Base-by-base conservation (phyloP, 1,140 invertebrate genomes). In the Drosophila melanica region DNA sequence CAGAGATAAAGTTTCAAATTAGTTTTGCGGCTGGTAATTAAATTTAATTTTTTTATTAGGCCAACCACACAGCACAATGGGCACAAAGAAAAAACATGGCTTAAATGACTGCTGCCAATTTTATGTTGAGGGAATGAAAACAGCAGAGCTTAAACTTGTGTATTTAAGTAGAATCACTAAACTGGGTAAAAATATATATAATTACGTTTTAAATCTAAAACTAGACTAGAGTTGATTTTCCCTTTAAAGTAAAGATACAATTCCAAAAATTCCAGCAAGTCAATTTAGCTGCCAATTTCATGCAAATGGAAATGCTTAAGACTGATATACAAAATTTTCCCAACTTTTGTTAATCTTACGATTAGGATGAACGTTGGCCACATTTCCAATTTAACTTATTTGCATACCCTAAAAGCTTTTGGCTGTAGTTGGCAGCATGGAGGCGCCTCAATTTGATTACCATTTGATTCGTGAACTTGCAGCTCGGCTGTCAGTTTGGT, bases 1-100 rank as follows among this genome's bases (percentile, higher is more conserved):
- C 75, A 79, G 75, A 86, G 82, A 86, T 86, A 87, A 87, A 86
- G 75, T 86, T 77, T 87, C 75, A 86, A 86, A 86, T 86, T 86
- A 82, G 82, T 86, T 86, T 86, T 87, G 82, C 76, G 82, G 84
- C 79, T 86, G 72, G 82, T 87, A 86, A 86, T 86, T 87, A 87
- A 86, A 86, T 86, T 86, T 76, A 87, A 86, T 86, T 86, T 86
- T 87, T 87, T 78, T 86, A 81, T 86, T 86, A 81, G 75, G 55
- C 65, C 75, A 75, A 77, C 71, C 77, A 27, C 64, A 73, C 41
- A 54, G 10, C 39, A 45, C 35, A 64, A 68, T 68, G 57, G 47
- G 16, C 39, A 37, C 35, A 41, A 59, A 41, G 54, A 4, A 27
- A 4, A 27, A 23, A 67, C 18, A 41, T 62, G 47, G 48, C 48